Percentiles rank a stretch among this genome's conserved stretches.
phyloP scores from a whole-genome alignment of 2,888 invertebrate species.

The Dichetophora obliterata region DNA sequence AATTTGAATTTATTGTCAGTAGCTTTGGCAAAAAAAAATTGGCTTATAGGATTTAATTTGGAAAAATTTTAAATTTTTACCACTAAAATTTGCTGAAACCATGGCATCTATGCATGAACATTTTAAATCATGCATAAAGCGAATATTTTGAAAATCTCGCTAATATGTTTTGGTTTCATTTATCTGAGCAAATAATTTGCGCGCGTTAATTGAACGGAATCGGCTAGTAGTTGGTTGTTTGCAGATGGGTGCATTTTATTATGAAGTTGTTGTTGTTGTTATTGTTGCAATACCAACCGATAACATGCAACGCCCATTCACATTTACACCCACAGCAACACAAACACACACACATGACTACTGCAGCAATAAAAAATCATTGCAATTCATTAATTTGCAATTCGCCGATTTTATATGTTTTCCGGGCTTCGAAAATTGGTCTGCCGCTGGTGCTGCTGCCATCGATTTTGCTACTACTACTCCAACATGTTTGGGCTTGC shows the following conservation, averaged over 20 bases:
- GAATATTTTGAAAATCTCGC: neutral
- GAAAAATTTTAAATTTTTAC: too few relatives aligned
- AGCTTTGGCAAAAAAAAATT: too few relatives aligned
- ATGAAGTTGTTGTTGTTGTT: constrained; percentile 13
- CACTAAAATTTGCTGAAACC: too few relatives aligned
- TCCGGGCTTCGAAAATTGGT: constrained; percentile 23
- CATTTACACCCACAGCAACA: neutral
- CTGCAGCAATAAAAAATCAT: constrained; percentile 51
- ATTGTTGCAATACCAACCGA: constrained; percentile 6
- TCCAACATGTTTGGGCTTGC: neutral
- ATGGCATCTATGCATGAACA: too few relatives aligned
- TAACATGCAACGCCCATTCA: neutral
- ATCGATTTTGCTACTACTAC: constrained; percentile 14
- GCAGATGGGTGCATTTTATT: neutral
- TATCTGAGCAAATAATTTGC: constrained; percentile 41
- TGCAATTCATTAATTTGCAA: constrained; percentile 55
- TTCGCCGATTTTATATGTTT: constrained; percentile 49
- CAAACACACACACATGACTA: neutral
- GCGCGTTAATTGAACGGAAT: constrained; percentile 46
- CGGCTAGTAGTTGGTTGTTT: neutral
- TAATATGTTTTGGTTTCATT: constrained; percentile 35
- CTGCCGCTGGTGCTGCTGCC: constrained; percentile 5
- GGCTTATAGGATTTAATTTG: too few relatives aligned
- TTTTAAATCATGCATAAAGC: too few relatives aligned
- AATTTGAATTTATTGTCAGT: too few relatives aligned